These are phyloP conservation scores for Coelinius sp. DNA, from an alignment of 2,888 invertebrate genomes.

Conservation along the genomic window DNA sequence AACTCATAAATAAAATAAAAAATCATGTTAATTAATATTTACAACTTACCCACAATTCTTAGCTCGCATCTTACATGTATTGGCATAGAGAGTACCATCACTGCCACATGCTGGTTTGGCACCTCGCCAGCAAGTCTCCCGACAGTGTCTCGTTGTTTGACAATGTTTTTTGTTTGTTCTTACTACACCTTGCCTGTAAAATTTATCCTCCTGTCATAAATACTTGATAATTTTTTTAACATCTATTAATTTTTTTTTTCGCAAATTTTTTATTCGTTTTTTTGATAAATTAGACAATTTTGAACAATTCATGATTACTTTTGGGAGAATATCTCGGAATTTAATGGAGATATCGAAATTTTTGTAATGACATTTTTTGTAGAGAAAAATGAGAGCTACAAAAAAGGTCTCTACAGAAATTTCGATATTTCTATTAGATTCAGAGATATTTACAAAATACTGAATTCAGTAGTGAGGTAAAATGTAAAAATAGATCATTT, in stretches of 20 bases:
- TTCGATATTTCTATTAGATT: too few species aligned
- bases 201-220: neutral
- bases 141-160: conserved; percentile 90
- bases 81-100: conserved; percentile 89
- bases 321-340: too few species aligned
- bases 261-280: neutral
- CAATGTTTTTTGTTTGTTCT: conserved; percentile 91
- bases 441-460: too few species aligned
- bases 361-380: too few species aligned
- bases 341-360: too few species aligned
- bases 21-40: neutral
- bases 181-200: conserved; percentile 84
- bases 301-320: too few species aligned
- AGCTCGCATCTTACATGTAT: conserved; percentile 91
- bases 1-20: too few species aligned
- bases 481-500: too few species aligned
- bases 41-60: conserved; percentile 87
- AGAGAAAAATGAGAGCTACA: too few species aligned
- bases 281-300: too few species aligned
- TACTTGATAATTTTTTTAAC: neutral
- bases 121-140: conserved; percentile 92
- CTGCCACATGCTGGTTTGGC: conserved; percentile 92
- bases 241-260: neutral
- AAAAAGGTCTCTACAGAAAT: too few species aligned
- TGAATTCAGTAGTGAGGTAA: too few species aligned